These are phyloP conservation scores for Clytia hemisphaerica DNA, from an alignment of 30 jellyfish, hydroid and myxozoan species.

Conservation along the genomic window DNA sequence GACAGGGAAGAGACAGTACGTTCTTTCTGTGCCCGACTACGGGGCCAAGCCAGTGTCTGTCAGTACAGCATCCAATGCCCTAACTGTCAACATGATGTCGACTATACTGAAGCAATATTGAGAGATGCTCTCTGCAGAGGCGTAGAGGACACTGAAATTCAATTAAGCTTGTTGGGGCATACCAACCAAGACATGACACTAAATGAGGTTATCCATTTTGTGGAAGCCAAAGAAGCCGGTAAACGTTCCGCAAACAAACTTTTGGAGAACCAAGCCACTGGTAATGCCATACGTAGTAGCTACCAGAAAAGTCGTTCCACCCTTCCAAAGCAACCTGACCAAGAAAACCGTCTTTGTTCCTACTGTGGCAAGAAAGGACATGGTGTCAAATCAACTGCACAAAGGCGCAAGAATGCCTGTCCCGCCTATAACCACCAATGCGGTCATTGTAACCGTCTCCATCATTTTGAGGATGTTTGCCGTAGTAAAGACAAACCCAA, in stretches of 20 bases:
- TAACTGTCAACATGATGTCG: no score
- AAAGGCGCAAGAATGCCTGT: no score
- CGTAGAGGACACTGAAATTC: not conserved
- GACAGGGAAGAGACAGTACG: slow-evolving; percentile 2
- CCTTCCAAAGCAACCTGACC: not conserved
- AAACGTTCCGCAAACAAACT: not conserved
- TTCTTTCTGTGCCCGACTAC: not conserved
- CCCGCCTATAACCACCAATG: no score
- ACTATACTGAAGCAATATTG: not conserved
- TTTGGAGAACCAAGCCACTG: not conserved
- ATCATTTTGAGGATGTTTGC: not conserved
- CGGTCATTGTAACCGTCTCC: not conserved
- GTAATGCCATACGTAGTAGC: not conserved
- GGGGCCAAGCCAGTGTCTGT: no score
- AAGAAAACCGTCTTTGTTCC: not conserved
- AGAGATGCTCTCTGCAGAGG: slow-evolving; percentile 2
- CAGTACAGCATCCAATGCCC: not conserved
- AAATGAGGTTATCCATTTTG: no score
- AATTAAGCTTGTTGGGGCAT: no score
- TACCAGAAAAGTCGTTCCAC: not conserved
- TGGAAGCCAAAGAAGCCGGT: no score
- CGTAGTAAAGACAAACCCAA: not conserved
- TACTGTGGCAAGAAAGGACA: not conserved
- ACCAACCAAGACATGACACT: not conserved
- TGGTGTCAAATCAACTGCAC: no score